Evolutionary conservation across 2,888 invertebrate species (phyloP), one percentile per base, ranked within the genome.

Genomic region (Linnaemya vulpina): DNA sequence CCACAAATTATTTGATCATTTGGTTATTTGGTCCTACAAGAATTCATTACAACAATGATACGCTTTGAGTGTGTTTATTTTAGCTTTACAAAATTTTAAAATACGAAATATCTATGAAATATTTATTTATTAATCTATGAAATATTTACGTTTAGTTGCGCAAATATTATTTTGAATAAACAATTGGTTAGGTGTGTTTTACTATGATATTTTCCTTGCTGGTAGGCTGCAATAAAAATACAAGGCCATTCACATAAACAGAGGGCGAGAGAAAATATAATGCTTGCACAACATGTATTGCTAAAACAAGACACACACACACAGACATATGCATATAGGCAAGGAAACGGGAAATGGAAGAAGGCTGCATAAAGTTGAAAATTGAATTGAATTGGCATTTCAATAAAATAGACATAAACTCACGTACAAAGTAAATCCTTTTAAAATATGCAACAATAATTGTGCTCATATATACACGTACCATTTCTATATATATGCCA

Each of bases 351-450:
- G 40, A 71, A 73, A 79, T 65, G 35, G 15, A 46, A 35, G n/a
- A 71, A 79, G 55, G 63, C 25, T 58, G 17, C 25, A 80, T 65
- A 17, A 38, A 58, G 43, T 49, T 55, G 70, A 17, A 38, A 60
- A 60, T 62, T 63, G 49, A 80, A 77, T 77, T 77, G 82, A 85
- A 82, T 82, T 85, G 78, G 70, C 40, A 78, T 78, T 82, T 85
- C 63, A 74, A 74, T 85, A 60, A 82, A 77, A 82, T 67, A 62
- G 51, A 75, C 75, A 79, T 75, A 71, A 82, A 78, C 75, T 78
- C 85, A 85, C 85, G 85, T 85, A 74, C 82, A 46, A 65, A 76
- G 58, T 71, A 82, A 85, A 85, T 82, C 82, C 85, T 79, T 82
- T 78, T 49, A 67, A 70, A 78, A 35, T 81, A 71, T 78, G 35